phyloP scores from a whole-genome alignment of 2,797 vertebrate species.

The Acrocephalus scirpaceus region DNA sequence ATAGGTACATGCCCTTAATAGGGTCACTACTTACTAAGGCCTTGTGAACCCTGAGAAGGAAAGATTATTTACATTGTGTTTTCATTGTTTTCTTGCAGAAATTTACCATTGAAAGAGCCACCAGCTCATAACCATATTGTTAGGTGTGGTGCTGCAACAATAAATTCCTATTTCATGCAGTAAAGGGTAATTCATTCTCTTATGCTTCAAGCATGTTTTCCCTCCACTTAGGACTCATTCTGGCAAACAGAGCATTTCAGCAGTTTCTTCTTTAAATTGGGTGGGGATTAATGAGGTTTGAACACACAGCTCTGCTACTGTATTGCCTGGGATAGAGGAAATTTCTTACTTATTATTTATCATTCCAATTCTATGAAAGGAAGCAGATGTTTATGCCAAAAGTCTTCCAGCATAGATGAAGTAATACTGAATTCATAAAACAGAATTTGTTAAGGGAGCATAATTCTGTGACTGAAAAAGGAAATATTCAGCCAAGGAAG shows the following conservation, averaged over 20 bases:
- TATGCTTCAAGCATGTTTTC: not conserved
- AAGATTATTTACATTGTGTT: not conserved
- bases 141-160: not conserved
- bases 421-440: not conserved
- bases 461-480: not conserved
- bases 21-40: not conserved
- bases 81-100: not conserved
- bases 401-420: not conserved
- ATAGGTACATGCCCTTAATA: not conserved
- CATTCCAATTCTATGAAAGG: not conserved
- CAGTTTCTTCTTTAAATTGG: not conserved
- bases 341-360: constrained; percentile 6
- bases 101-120: not conserved
- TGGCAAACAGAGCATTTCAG: not conserved
- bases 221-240: not conserved
- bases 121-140: not conserved
- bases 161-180: not conserved
- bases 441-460: not conserved
- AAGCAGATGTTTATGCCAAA: not conserved
- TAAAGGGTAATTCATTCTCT: not conserved
- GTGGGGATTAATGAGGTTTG: not conserved
- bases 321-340: not conserved
- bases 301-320: constrained; percentile 11
- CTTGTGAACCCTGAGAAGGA: not conserved
- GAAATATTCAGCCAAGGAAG: not conserved